A percentile compares a stretch with the other conserved stretches of the same genome.
Conservation (phyloP, 2,888 invertebrate species). For the Nowickia ferox region DNA sequence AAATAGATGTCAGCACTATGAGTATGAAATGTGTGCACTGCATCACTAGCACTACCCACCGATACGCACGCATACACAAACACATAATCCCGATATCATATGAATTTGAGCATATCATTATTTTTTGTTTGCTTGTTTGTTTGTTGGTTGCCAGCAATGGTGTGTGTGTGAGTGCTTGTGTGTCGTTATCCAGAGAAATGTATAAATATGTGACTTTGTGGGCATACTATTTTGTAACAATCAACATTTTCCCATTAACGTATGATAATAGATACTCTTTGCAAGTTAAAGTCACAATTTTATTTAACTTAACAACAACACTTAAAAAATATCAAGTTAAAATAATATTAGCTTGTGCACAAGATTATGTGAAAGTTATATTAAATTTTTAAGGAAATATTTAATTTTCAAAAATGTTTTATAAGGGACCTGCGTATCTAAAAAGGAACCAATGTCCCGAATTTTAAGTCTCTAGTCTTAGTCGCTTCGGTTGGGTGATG, state of each 20-base stretch:
- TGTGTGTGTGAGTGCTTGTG: not conserved
- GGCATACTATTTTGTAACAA: slow-evolving; percentile 23
- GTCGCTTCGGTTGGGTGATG: too few species aligned
- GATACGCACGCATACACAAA: not conserved
- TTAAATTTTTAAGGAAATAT: not conserved
- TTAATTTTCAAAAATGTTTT: too few species aligned
- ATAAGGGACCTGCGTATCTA: too few species aligned
- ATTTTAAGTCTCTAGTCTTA: too few species aligned
- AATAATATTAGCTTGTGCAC: not conserved
- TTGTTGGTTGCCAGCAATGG: not conserved
- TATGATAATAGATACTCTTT: not conserved
- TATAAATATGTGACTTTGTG: slow-evolving; percentile 26
- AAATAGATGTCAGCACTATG: slow-evolving; percentile 55
- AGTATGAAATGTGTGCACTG: slow-evolving; percentile 1
- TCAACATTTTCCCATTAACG: slow-evolving; percentile 26
- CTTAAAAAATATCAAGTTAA: too few species aligned
- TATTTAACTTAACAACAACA: not conserved
- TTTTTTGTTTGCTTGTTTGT: not conserved
- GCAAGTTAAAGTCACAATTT: not conserved
- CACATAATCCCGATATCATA: not conserved
- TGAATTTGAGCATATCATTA: slow-evolving; percentile 9
- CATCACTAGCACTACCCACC: slow-evolving; percentile 31
- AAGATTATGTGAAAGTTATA: not conserved
- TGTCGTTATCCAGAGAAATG: not conserved
- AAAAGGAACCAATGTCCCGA: too few species aligned